Conservation (phyloP, 2,888 invertebrate genomes). For the Tipula confusa region DNA sequence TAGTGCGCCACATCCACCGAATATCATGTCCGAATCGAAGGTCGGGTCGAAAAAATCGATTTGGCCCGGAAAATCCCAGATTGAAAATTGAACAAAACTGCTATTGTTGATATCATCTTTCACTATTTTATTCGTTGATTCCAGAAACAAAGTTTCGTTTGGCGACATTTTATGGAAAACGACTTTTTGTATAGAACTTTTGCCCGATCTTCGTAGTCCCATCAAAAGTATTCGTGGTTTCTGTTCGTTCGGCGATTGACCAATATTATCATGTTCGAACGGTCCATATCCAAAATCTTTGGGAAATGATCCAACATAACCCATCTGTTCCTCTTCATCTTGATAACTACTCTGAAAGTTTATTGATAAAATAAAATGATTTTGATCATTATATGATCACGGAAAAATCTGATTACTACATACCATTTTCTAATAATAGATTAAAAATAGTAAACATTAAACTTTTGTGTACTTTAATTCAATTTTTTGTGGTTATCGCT, state of each 20-base stretch:
- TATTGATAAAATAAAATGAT: background rate
- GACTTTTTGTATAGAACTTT: slow-evolving; percentile 98
- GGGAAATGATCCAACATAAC: slow-evolving; percentile 67
- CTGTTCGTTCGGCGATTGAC: slow-evolving; percentile 51
- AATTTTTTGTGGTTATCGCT: background rate
- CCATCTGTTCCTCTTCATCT: slow-evolving; percentile 55
- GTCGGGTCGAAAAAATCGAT: slow-evolving; percentile 96
- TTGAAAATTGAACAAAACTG: slow-evolving; percentile 98
- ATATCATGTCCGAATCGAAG: slow-evolving; percentile 94
- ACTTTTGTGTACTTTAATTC: background rate
- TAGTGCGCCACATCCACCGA: slow-evolving; percentile 94
- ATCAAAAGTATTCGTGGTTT: slow-evolving; percentile 92
- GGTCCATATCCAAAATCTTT: slow-evolving; percentile 90
- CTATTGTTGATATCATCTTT: slow-evolving; percentile 96
- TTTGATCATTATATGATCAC: background rate
- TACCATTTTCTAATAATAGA: background rate
- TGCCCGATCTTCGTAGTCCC: slow-evolving; percentile 95
- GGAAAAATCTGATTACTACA: background rate
- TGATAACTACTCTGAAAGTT: slow-evolving; percentile 49
- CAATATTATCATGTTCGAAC: slow-evolving; percentile 76
- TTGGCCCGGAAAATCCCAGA: slow-evolving; percentile 99
- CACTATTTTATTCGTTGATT: slow-evolving; percentile 97
- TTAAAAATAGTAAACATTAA: slow-evolving; percentile 12
- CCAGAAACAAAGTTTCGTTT: slow-evolving; percentile 96
- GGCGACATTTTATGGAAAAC: slow-evolving; percentile 99